These are phyloP conservation scores for Carapus acus DNA, from an alignment of 2,797 vertebrate genomes.

Conservation along the genomic window DNA sequence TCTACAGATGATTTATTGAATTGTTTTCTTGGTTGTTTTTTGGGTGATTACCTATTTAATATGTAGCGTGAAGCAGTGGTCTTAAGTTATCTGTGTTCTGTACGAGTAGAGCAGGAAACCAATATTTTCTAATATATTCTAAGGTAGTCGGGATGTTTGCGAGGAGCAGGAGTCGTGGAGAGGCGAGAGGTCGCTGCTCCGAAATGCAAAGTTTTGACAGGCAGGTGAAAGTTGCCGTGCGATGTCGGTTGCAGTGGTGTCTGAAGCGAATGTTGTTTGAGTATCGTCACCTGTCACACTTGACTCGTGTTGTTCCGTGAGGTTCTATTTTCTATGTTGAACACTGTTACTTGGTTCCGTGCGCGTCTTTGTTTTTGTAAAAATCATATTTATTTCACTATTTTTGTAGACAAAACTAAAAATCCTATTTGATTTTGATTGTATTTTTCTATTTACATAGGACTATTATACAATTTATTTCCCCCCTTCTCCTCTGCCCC, in stretches of 20 bases:
- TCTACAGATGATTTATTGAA: constrained; percentile 84
- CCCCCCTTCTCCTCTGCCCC: constrained; percentile 53
- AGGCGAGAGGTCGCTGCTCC: neutral
- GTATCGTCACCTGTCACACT: constrained; percentile 73
- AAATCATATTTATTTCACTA: constrained; percentile 99
- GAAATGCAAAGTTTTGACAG: neutral
- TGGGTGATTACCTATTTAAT: constrained; percentile 83
- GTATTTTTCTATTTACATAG: constrained; percentile 99
- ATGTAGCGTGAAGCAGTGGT: constrained; percentile 78
- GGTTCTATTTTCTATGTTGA: constrained; percentile 87
- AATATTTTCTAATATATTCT: constrained; percentile 66
- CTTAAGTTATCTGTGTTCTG: constrained; percentile 64
- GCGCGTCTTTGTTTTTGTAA: constrained; percentile 74
- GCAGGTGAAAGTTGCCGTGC: constrained; percentile 10
- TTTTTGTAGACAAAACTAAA: constrained; percentile 92
- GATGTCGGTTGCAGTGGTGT: constrained; percentile 49
- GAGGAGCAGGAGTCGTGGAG: constrained; percentile 26
- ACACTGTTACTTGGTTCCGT: constrained; percentile 84
- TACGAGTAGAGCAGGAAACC: constrained; percentile 56
- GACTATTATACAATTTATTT: constrained; percentile 79
- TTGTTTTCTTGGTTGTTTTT: constrained; percentile 83
- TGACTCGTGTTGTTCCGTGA: constrained; percentile 70
- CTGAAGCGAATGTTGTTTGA: constrained; percentile 50
- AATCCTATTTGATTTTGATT: constrained; percentile 93
- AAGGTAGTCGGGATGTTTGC: constrained; percentile 48